Conservation (phyloP, 2,797 vertebrate genomes). For the Poecile montanus region DNA sequence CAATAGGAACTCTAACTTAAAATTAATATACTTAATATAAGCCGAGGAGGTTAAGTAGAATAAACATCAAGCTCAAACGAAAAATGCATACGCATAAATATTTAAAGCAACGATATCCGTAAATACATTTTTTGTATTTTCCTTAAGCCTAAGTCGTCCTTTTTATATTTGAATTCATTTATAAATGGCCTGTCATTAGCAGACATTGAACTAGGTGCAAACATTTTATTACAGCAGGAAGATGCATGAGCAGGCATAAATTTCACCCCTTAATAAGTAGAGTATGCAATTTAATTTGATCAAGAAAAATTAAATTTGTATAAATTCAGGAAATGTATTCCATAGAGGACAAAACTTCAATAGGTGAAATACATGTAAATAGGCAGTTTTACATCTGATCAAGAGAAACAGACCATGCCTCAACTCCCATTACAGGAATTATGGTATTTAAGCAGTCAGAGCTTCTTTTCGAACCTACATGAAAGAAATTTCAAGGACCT, state of each 20-base stretch:
- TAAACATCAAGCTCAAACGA: background rate
- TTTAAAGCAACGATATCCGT: slow-evolving; percentile 7
- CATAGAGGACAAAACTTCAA: slow-evolving; percentile 18
- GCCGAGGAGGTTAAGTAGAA: background rate
- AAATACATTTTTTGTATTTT: slow-evolving; percentile 26
- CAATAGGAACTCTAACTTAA: background rate
- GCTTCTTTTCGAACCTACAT: background rate
- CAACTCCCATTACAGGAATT: background rate
- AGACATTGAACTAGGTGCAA: slow-evolving; percentile 25
- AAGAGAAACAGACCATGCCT: background rate
- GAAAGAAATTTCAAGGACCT: background rate
- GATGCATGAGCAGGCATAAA: slow-evolving; percentile 55
- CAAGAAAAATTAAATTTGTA: slow-evolving; percentile 59
- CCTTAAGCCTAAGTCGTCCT: background rate
- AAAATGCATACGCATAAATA: slow-evolving; percentile 3
- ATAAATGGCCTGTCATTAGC: slow-evolving; percentile 42
- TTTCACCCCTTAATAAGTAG: slow-evolving; percentile 47
- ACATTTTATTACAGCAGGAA: slow-evolving; percentile 38
- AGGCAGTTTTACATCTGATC: slow-evolving; percentile 5
- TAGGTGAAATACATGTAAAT: slow-evolving; percentile 41
- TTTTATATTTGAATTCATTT: slow-evolving; percentile 38
- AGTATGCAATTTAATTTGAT: slow-evolving; percentile 52
- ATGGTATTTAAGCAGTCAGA: background rate
- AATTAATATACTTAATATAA: background rate
- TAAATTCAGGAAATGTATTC: slow-evolving; percentile 54